phyloP scores from a whole-genome alignment of 2,797 vertebrate genomes.

The Rhinichthys osculus region DNA sequence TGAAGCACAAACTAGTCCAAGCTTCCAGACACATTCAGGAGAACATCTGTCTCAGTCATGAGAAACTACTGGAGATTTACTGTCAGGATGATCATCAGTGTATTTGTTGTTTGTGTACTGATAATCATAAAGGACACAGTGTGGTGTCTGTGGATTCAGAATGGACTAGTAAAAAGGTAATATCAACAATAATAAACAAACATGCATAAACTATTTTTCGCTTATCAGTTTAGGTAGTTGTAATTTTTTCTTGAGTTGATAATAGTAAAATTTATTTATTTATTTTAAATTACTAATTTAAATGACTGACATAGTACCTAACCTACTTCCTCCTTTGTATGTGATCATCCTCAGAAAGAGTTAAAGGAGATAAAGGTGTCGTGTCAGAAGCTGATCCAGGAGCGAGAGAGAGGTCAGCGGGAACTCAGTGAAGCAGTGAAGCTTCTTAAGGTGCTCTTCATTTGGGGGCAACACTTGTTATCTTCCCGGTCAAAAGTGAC shows the following conservation, averaged over 20 bases:
- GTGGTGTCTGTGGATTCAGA: slow-evolving; percentile 21
- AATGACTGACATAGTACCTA: no score
- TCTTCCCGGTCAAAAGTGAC: no score
- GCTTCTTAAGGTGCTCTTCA: no score
- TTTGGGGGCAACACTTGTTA: no score
- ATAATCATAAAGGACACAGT: not conserved
- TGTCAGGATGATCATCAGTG: slow-evolving; percentile 22
- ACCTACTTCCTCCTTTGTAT: no score
- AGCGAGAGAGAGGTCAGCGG: slow-evolving; percentile 25
- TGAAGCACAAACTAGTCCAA: slow-evolving; percentile 46
- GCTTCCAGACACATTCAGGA: slow-evolving; percentile 32
- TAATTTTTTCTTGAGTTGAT: no score
- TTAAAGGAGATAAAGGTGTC: slow-evolving; percentile 5
- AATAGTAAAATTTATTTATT: no score
- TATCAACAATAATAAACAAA: no score
- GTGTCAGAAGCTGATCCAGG: slow-evolving; percentile 37
- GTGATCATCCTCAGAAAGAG: not conserved
- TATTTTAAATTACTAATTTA: no score
- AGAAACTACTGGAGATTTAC: slow-evolving; percentile 21
- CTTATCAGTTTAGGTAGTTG: no score
- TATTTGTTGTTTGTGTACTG: no score
- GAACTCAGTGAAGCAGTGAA: not conserved
- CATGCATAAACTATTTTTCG: no score
- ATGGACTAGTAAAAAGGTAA: slow-evolving; percentile 9
- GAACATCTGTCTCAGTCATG: slow-evolving; percentile 18